These are phyloP conservation scores for Caradrina kadenii DNA, from an alignment of 2,888 invertebrate species.

Conservation along the genomic window DNA sequence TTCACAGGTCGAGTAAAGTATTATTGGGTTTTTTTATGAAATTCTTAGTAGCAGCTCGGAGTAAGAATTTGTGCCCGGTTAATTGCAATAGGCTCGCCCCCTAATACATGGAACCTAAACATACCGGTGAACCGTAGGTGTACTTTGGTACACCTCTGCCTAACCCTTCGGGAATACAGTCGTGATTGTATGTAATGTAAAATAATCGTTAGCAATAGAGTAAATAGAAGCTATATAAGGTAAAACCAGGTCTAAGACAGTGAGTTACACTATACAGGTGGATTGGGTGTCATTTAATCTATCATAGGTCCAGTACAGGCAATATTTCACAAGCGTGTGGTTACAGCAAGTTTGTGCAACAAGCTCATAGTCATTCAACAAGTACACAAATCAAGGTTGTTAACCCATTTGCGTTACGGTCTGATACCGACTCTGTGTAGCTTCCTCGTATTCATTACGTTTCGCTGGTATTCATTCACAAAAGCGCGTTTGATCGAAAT, in stretches of 20 bases:
- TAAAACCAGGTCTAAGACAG: conserved; percentile 9
- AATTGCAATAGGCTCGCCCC: no score
- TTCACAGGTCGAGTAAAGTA: no score
- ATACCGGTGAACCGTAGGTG: no score
- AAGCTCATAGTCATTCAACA: conserved; percentile 73
- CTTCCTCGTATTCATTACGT: conserved; percentile 76
- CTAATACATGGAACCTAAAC: no score
- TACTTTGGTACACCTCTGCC: no score
- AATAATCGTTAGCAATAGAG: conserved; percentile 14
- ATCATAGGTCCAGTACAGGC: conserved; percentile 32
- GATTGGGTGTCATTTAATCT: conserved; percentile 43
- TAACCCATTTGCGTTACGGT: conserved; percentile 87
- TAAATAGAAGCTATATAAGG: conserved; percentile 19
- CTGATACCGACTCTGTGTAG: conserved; percentile 81
- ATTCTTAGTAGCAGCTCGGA: no score
- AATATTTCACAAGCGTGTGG: conserved; percentile 61
- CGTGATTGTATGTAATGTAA: not conserved
- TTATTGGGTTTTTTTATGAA: no score
- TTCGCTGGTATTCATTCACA: conserved; percentile 66
- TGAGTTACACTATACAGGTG: conserved; percentile 8
- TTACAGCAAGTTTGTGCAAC: conserved; percentile 66
- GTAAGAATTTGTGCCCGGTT: no score
- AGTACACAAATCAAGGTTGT: conserved; percentile 85
- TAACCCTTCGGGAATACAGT: no score
- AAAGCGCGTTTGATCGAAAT: conserved; percentile 59